A percentile compares a stretch with the other conserved stretches of the same genome.
phyloP scores from a whole-genome alignment of 2,797 vertebrate species.

The Geotrypetes seraphini region DNA sequence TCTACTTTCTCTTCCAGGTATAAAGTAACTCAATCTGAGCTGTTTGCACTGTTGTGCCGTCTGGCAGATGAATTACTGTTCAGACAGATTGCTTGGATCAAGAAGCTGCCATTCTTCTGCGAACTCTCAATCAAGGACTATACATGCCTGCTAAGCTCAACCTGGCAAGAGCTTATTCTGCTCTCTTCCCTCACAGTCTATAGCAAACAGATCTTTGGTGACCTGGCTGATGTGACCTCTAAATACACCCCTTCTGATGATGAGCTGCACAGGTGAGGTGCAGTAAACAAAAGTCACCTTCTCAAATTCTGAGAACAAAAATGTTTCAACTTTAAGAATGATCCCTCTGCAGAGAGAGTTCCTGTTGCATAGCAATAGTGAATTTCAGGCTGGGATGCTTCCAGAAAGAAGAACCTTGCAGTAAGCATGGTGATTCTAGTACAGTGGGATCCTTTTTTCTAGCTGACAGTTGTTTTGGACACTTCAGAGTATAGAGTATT shows the following conservation, averaged over 20 bases:
- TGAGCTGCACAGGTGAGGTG: conserved; percentile 84
- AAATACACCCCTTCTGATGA: conserved; percentile 93
- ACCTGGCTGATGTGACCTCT: conserved; percentile 87
- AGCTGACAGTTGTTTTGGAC: too few relatives aligned
- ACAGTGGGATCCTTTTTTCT: too few relatives aligned
- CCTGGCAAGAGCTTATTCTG: conserved; percentile 95
- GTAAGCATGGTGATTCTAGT: too few relatives aligned
- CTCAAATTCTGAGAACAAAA: too few relatives aligned
- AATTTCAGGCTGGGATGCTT: too few relatives aligned
- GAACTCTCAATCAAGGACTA: conserved; percentile 97
- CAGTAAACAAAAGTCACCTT: too few relatives aligned
- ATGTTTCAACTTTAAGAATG: too few relatives aligned
- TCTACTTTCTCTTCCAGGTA: too few relatives aligned
- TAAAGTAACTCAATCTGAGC: conserved; percentile 92
- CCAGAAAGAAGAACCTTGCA: too few relatives aligned
- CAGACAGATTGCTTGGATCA: conserved; percentile 96
- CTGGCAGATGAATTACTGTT: conserved; percentile 95
- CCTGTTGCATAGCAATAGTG: too few relatives aligned
- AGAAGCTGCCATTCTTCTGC: conserved; percentile 96
- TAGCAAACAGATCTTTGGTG: conserved; percentile 90
- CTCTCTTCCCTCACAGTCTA: conserved; percentile 94
- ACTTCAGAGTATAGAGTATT: too few relatives aligned
- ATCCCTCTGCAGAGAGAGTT: too few relatives aligned
- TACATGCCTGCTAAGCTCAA: conserved; percentile 92
- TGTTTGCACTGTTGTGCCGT: conserved; percentile 92